Base-by-base conservation (phyloP, 2,113 vertebrate genomes). In the Ondatra zibethicus region DNA sequence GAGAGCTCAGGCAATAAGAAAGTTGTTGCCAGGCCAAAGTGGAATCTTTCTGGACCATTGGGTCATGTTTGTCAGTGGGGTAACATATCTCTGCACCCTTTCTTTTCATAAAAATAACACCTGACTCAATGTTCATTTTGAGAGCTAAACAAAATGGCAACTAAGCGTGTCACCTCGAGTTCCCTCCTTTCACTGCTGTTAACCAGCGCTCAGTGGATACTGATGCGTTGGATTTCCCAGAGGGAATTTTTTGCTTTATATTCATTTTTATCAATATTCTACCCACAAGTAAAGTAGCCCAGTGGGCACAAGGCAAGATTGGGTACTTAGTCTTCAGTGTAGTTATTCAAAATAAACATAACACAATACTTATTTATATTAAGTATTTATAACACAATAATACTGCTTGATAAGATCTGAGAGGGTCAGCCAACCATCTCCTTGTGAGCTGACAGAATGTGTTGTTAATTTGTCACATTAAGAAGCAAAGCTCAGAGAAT, bases 291-390 rank as follows among this genome's bases (percentile, higher is more conserved):
- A 81, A 29, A 39, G 80, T 42, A 42, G 42, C 3, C 7, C 61
- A 86, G 0, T 72, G 27, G 9, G 47, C 29, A 42, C 58, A 87
- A 45, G 85, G 14, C 8, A 91, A 76, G 33, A 77, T 42, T 52
- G 7, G 11, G 1, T 89, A 93, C 70, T 94, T 91, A 94, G 17
- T 93, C 50, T 94, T 94, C 45, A 93, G 88, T 70, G 92, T 47
- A 88, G 55, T 73, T n/a, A 68, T 10, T 75, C 16, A 12, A n/a
- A n/a, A n/a, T n/a, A n/a, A n/a, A n/a, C n/a, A n/a, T n/a, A n/a
- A n/a, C n/a, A n/a, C n/a, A n/a, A n/a, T n/a, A n/a, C n/a, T n/a
- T n/a, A n/a, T n/a, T n/a, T n/a, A n/a, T n/a, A n/a, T n/a, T n/a
- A n/a, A n/a, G n/a, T n/a, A n/a, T n/a, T n/a, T n/a, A n/a, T n/a